Evolutionary conservation across 2,797 vertebrate genomes (phyloP).

Genomic region (Paguma larvata): DNA sequence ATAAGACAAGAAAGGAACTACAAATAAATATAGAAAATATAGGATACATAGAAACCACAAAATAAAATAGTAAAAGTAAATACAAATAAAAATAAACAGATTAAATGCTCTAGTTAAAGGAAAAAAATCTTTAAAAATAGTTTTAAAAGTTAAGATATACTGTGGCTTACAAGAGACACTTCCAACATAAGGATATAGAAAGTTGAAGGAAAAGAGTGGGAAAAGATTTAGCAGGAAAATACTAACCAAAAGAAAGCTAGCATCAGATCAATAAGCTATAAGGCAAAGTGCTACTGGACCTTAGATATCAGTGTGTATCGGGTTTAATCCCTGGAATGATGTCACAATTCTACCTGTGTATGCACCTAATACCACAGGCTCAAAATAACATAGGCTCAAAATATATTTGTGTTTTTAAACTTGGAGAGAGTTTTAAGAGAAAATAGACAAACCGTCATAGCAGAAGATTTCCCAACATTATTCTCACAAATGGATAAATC

Average conservation of each 20-base stretch:
- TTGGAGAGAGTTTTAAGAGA: neutral
- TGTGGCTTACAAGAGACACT: neutral
- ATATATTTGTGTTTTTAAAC: neutral
- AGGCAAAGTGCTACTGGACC: neutral
- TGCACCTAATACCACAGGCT: neutral
- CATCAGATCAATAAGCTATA: neutral
- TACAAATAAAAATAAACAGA: slow-evolving; percentile 9
- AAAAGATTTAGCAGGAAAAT: neutral
- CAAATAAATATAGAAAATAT: slow-evolving; percentile 2
- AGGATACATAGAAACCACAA: slow-evolving; percentile 10
- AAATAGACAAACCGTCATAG: neutral
- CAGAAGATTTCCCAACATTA: slow-evolving; percentile 23
- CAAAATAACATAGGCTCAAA: neutral
- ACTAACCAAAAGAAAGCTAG: neutral
- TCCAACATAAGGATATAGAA: neutral
- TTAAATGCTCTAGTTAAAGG: neutral
- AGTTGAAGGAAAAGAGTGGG: neutral
- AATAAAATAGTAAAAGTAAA: neutral
- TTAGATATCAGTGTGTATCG: neutral
- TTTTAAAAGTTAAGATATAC: neutral
- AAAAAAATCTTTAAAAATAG: neutral
- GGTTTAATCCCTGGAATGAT: neutral
- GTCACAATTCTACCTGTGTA: neutral
- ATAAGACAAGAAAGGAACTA: neutral
- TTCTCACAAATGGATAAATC: neutral